These are phyloP conservation scores for Paramuricea clavata DNA, from an alignment of 92 coral and sea anemone species.

Conservation along the genomic window DNA sequence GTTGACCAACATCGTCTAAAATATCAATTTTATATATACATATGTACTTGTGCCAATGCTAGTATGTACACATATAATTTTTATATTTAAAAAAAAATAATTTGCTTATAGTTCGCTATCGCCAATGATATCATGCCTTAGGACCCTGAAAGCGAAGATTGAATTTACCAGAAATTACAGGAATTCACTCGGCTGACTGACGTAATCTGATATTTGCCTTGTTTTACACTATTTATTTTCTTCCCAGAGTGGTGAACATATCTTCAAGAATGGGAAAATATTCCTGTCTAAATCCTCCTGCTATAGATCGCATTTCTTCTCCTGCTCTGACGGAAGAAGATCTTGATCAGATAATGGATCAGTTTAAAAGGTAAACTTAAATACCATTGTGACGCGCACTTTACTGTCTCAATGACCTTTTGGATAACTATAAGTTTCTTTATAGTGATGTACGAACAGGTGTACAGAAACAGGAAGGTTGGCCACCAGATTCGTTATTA, in stretches of 20 bases:
- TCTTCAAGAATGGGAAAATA: conserved; percentile 43
- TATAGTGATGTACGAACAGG: conserved; percentile 11
- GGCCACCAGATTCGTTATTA: conserved; percentile 26
- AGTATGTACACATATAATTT: no score
- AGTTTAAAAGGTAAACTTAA: conserved; percentile 8
- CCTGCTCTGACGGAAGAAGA: conserved; percentile 13
- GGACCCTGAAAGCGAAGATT: no score
- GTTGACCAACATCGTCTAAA: no score
- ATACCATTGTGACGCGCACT: no score
- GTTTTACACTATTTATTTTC: neutral
- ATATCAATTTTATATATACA: no score
- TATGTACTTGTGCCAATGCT: no score
- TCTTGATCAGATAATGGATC: conserved; percentile 17
- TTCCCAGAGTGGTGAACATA: conserved; percentile 38
- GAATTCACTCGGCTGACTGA: neutral
- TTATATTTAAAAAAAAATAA: no score
- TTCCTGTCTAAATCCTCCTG: conserved; percentile 38
- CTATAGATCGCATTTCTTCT: conserved; percentile 17
- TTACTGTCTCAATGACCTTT: no score
- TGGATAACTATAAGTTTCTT: neutral
- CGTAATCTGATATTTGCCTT: neutral
- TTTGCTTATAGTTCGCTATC: no score
- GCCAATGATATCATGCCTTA: no score
- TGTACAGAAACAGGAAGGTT: neutral
- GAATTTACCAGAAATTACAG: neutral